Evolutionary conservation across 2,888 invertebrate species (phyloP).

Genomic region (Aporophyla lueneburgensis): DNA sequence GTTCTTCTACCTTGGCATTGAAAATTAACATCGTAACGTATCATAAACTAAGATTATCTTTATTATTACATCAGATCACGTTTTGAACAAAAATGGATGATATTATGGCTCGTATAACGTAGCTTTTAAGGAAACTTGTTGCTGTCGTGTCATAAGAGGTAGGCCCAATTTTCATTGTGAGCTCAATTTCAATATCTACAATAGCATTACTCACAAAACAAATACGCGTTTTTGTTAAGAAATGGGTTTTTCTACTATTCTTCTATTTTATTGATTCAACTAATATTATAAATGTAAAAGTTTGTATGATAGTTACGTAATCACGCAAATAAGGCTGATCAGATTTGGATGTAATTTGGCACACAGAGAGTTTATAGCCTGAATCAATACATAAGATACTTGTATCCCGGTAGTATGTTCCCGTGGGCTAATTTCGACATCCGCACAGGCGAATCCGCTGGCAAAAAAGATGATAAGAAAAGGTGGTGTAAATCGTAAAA

Average conservation of each 20-base stretch:
- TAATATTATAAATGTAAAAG: no score
- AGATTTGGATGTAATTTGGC: no score
- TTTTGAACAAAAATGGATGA: slow-evolving; percentile 71
- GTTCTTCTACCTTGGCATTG: slow-evolving; percentile 72
- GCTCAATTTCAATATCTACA: slow-evolving; percentile 1
- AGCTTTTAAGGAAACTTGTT: slow-evolving; percentile 53
- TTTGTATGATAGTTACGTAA: no score
- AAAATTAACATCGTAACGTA: slow-evolving; percentile 72
- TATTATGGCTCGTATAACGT: slow-evolving; percentile 53
- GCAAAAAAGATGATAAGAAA: no score
- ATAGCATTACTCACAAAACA: neutral
- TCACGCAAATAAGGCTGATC: no score
- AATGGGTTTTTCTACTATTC: neutral
- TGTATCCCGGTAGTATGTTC: no score
- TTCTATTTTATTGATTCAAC: no score
- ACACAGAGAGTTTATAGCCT: no score
- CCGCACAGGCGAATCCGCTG: no score
- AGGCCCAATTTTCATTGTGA: slow-evolving; percentile 30
- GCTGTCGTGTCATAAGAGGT: neutral
- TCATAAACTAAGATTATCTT: slow-evolving; percentile 76
- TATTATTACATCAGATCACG: slow-evolving; percentile 77
- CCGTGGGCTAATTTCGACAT: no score
- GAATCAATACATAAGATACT: no score
- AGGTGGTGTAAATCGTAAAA: neutral
- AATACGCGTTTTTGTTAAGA: neutral